phyloP scores from a whole-genome alignment of 2,888 invertebrate species.

The Pardosa pseudoannulata region DNA sequence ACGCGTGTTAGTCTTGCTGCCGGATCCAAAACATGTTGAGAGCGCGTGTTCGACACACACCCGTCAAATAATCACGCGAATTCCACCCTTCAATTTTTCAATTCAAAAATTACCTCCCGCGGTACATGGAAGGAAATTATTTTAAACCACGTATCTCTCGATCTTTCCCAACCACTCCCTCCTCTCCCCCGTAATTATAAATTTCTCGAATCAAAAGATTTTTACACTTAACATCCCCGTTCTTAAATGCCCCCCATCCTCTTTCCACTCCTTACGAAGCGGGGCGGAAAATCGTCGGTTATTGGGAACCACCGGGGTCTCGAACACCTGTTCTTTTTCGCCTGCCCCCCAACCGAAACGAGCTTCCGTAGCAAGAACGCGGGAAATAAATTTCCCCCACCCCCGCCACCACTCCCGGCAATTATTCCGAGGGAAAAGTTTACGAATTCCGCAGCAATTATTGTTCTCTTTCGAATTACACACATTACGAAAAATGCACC shows the following conservation, averaged over 20 bases:
- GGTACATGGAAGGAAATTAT: neutral
- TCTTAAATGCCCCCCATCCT: neutral
- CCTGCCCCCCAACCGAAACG: too few species aligned
- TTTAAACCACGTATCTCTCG: too few species aligned
- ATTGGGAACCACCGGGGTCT: neutral
- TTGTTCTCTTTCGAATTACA: neutral
- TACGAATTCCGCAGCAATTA: neutral
- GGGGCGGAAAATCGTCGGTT: neutral
- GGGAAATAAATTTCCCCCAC: slow-evolving; percentile 15
- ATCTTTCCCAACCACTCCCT: neutral
- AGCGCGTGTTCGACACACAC: too few species aligned
- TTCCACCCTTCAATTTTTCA: neutral
- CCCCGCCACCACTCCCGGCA: too few species aligned
- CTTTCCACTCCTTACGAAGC: too few species aligned
- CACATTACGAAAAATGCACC: neutral
- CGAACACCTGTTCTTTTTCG: neutral
- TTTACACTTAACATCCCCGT: neutral
- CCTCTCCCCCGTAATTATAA: neutral
- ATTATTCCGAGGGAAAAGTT: neutral
- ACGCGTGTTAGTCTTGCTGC: too few species aligned
- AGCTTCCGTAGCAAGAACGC: neutral
- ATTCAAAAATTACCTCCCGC: neutral
- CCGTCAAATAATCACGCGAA: too few species aligned
- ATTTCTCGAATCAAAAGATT: neutral
- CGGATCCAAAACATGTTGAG: too few species aligned